phyloP scores from a whole-genome alignment of 64 coral and sea anemone species.

The Trachythela sp. region DNA sequence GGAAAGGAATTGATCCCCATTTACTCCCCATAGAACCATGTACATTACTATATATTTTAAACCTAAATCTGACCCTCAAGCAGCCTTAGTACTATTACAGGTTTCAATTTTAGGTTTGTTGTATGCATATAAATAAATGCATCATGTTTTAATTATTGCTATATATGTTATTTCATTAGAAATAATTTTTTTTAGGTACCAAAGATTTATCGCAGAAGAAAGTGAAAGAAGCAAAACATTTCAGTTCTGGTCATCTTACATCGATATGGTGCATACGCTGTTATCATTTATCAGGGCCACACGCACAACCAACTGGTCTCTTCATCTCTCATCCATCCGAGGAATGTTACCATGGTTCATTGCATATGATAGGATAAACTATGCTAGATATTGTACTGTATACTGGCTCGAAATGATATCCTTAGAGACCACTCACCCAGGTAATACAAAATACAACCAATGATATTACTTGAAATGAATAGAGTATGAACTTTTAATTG shows the following conservation, averaged over 20 bases:
- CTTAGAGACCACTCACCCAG: slow-evolving; percentile 26
- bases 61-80: too few species aligned
- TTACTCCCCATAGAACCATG: too few species aligned
- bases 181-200: not conserved
- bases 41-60: too few species aligned
- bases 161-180: too few species aligned
- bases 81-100: too few species aligned
- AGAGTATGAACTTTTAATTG: too few species aligned
- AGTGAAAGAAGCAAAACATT: slow-evolving; percentile 1
- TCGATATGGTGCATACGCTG: slow-evolving; percentile 42
- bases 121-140: too few species aligned
- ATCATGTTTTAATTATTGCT: too few species aligned
- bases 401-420: slow-evolving; percentile 42
- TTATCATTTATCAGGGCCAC: slow-evolving; percentile 49
- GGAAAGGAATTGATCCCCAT: not conserved
- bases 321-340: slow-evolving; percentile 45
- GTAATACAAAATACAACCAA: not conserved
- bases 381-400: slow-evolving; percentile 37
- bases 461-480: too few species aligned
- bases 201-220: not conserved
- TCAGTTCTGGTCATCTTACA: not conserved
- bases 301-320: slow-evolving; percentile 43
- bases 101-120: too few species aligned
- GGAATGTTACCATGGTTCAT: slow-evolving; percentile 53
- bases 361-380: slow-evolving; percentile 53